Conservation (phyloP, 2,797 vertebrate species). For the Pristis pectinata region DNA sequence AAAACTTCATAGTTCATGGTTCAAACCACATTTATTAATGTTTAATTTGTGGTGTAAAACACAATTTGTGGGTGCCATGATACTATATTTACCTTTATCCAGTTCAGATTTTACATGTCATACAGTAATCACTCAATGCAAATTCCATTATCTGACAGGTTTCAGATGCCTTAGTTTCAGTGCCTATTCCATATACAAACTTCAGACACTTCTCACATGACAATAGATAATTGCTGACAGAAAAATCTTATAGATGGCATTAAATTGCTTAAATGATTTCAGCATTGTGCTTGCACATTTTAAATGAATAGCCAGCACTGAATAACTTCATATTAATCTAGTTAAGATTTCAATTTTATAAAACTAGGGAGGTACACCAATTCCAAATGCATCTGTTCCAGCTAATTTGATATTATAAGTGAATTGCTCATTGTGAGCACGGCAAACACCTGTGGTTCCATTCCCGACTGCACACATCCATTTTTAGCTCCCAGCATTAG, state of each 20-base stretch:
- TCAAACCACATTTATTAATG: background rate
- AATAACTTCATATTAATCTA: background rate
- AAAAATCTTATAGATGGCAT: background rate
- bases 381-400: constrained; percentile 11
- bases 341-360: background rate
- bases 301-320: background rate
- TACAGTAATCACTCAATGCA: background rate
- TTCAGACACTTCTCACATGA: background rate
- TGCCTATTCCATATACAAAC: background rate
- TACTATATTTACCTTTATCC: background rate
- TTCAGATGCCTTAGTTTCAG: background rate
- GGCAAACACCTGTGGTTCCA: background rate
- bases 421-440: background rate
- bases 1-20: background rate
- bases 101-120: background rate
- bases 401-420: background rate
- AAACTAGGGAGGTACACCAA: background rate
- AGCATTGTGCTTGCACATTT: background rate
- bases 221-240: background rate
- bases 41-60: background rate
- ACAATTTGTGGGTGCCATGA: background rate
- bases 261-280: background rate
- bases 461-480: background rate
- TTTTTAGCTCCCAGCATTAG: background rate
- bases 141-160: background rate